A percentile compares a stretch with the other conserved stretches of the same genome.
Conservation (phyloP, 2,888 invertebrate species). For the Eudasyphora cyanicolor region DNA sequence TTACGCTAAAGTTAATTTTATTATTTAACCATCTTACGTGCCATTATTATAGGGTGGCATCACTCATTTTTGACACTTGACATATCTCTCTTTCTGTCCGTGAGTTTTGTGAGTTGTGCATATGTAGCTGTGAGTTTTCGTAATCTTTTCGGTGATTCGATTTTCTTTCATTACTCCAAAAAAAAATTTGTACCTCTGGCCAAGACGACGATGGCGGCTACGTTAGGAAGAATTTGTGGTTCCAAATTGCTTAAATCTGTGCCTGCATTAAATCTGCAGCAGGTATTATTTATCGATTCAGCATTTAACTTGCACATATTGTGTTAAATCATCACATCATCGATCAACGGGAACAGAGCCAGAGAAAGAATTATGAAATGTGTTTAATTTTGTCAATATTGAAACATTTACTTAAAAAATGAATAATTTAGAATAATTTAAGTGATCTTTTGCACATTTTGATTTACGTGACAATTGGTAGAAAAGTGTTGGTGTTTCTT, state of each 20-base stretch:
- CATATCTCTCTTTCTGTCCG: neutral
- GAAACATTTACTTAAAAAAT: slow-evolving; percentile 27
- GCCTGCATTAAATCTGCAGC: slow-evolving; percentile 85
- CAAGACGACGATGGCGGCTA: slow-evolving; percentile 95
- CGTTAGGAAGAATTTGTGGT: slow-evolving; percentile 92
- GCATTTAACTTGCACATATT: neutral
- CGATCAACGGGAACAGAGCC: neutral
- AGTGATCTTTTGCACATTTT: neutral
- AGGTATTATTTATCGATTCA: slow-evolving; percentile 80
- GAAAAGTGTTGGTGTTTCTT: slow-evolving; percentile 32
- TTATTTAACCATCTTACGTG: too few relatives aligned
- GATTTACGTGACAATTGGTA: neutral
- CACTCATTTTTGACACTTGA: neutral
- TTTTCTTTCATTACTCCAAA: slow-evolving; percentile 74
- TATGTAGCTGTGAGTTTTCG: slow-evolving; percentile 40
- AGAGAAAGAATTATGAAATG: slow-evolving; percentile 32
- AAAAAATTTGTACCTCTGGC: slow-evolving; percentile 76
- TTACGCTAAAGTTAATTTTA: too few relatives aligned
- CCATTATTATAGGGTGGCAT: neutral
- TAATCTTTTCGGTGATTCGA: slow-evolving; percentile 64
- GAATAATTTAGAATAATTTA: neutral
- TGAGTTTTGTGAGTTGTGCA: neutral
- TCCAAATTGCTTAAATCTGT: slow-evolving; percentile 89
- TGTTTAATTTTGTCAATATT: slow-evolving; percentile 40
- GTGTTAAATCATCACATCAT: slow-evolving; percentile 47